Base-by-base conservation (phyloP, 2,888 invertebrate species). In the Oscheius sp. region DNA sequence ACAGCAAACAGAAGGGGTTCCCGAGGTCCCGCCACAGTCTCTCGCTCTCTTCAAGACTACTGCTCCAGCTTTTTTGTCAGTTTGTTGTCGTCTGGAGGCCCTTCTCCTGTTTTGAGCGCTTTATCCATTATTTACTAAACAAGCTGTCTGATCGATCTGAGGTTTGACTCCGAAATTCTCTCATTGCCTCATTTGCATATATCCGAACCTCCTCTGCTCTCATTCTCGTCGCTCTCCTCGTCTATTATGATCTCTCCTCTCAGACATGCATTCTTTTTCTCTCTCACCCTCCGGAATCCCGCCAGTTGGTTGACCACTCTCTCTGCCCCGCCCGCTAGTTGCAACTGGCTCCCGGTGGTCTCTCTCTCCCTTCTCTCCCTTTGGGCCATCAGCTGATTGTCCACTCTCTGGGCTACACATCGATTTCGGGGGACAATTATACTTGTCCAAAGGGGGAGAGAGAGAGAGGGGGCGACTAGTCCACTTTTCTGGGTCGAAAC, bases 371-470 rank as follows among this genome's bases (percentile, higher is more conserved):
- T 34, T 23, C 57, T 10, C 55, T 33, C 27, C 25, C 27, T n/a
- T 10, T 6, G 17, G 17, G 15, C 39, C 58, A 42, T 42, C 42
- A 33, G 33, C 55, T 55, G 42, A 42, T 58, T 58, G 34, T 55
- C 55, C 55, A 25, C 50, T 27, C 50, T 27, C 50, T 12, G 23
- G 12, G 20, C 50, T 50, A 39, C 31, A 63, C 63, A 63, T 63
- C 63, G 63, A 63, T 63, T 63, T 63, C 63, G 63, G n/a, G n/a
- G n/a, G n/a, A 63, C 63, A 63, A 63, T 63, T 63, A 63, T 63
- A 63, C 63, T 63, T 23, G n/a, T 20, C 20, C n/a, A n/a, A n/a
- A n/a, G n/a, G n/a, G n/a, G n/a, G n/a, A n/a, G n/a, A n/a, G n/a
- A n/a, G n/a, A n/a, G n/a, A n/a, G n/a, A n/a, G n/a, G n/a, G n/a